These are phyloP conservation scores for Leptopilina myrica DNA, from an alignment of 2,888 invertebrate species.

Conservation along the genomic window DNA sequence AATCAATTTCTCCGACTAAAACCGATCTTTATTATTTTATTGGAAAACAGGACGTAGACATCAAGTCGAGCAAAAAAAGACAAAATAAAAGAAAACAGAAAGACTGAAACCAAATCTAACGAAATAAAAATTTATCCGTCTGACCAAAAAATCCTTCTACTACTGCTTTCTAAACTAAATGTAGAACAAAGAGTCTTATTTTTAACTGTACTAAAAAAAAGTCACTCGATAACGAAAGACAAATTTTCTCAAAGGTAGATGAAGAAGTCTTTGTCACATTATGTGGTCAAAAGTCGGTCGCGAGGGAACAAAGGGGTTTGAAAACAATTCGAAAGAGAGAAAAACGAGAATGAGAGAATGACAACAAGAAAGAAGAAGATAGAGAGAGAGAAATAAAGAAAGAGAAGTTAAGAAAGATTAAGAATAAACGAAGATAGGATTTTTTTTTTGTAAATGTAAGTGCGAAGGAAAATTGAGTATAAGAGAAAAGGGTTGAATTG, in stretches of 20 bases:
- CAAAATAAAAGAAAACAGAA: too few species aligned
- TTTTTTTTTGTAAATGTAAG: constrained; percentile 27
- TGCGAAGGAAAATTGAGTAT: not conserved
- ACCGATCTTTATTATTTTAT: too few species aligned
- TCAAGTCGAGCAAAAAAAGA: too few species aligned
- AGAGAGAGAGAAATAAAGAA: too few species aligned
- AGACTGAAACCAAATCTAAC: too few species aligned
- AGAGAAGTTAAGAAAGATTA: constrained; percentile 42
- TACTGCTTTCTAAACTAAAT: too few species aligned
- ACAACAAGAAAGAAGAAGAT: constrained; percentile 7
- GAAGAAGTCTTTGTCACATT: constrained; percentile 41
- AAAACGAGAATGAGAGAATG: constrained; percentile 31
- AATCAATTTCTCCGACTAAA: too few species aligned
- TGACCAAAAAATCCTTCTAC: too few species aligned
- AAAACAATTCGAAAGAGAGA: constrained; percentile 30
- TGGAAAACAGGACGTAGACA: too few species aligned
- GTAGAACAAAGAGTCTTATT: too few species aligned
- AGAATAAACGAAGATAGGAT: constrained; percentile 31
- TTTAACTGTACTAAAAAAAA: too few species aligned
- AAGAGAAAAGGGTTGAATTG: constrained; percentile 39
- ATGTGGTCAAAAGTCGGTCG: constrained; percentile 51
- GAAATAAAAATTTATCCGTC: too few species aligned
- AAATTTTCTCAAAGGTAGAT: not conserved
- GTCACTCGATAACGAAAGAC: not conserved
- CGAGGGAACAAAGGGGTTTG: constrained; percentile 27